These are phyloP conservation scores for Nebria brevicollis DNA, from an alignment of 2,888 invertebrate genomes.

Conservation along the genomic window DNA sequence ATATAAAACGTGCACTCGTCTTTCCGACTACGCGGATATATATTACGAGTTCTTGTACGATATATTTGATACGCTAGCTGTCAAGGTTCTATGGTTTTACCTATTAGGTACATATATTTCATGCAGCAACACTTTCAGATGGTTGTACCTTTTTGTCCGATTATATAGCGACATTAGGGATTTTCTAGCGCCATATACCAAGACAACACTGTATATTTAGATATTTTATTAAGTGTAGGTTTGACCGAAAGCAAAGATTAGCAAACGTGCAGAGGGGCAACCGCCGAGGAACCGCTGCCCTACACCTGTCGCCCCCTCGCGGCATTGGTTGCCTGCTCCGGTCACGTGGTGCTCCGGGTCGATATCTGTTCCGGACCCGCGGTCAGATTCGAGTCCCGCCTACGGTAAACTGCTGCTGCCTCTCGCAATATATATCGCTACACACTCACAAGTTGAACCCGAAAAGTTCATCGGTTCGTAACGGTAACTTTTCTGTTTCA, in stretches of 20 bases:
- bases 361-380: conserved; percentile 45
- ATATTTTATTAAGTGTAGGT: background rate
- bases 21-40: background rate
- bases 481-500: conserved; percentile 11
- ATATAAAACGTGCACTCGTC: conserved; percentile 7
- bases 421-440: conserved; percentile 2
- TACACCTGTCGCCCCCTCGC: conserved; percentile 25
- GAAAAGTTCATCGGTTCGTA: conserved; percentile 13
- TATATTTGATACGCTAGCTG: background rate
- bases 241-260: background rate
- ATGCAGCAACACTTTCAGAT: background rate
- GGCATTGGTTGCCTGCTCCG: conserved; percentile 41
- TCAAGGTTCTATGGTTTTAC: background rate
- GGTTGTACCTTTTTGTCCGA: too few relatives aligned
- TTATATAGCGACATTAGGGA: too few relatives aligned
- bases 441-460: conserved; percentile 12
- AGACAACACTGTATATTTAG: background rate
- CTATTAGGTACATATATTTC: background rate
- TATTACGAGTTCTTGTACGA: background rate
- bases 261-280: background rate
- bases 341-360: conserved; percentile 45
- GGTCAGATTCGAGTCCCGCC: conserved; percentile 42
- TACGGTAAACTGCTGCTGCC: conserved; percentile 20
- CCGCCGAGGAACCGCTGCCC: background rate
- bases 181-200: background rate